Evolutionary conservation across 2,113 vertebrate species (phyloP), one percentile per base, ranked within the genome.

Genomic region (Syrrhaptes paradoxus): DNA sequence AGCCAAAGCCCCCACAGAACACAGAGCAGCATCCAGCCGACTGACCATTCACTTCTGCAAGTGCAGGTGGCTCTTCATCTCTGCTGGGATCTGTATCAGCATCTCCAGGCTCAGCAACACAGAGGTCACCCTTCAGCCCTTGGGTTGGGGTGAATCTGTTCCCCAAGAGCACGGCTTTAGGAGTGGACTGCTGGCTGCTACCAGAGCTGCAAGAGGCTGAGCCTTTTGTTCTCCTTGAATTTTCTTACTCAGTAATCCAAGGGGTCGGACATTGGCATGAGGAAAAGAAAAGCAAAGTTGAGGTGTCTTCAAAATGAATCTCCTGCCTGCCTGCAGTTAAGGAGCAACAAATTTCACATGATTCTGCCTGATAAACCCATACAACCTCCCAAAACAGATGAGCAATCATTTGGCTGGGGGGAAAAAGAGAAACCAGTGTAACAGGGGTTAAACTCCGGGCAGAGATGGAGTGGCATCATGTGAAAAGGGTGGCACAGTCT

Each of bases 291-390:
- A 82, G 12, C 24, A 74, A 84, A 8, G 24, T 71, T 77, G 32
- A 85, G 11, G 3, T 36, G 8, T 65, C 63, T 46, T 52, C 36
- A 67, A 1, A 88, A 86, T 11, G 0, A 70, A 34, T 26, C 2
- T 6, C 3, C 14, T 84, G 43, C 36, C 31, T 1, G 1, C 51
- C 38, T 51, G 13, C 28, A 87, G 36, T 14, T 19, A 80, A 73
- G 19, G 55, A 75, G 38, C 11, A 78, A 67, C 45, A 41, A 3
- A 0, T 41, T 63, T 84, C n/a, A 65, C 25, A 19, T 0, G 0
- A 22, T 17, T 63, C 26, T 74, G 20, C 7, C 22, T 45, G 45
- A 78, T 8, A 91, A 71, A 52, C 10, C 13, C 43, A 17, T 19
- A 26, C 11, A 74, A 32, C 52, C 31, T 11, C 17, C 25, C 36